Conservation (phyloP, 2,888 invertebrate genomes). For the Polylopha cassiicola region DNA sequence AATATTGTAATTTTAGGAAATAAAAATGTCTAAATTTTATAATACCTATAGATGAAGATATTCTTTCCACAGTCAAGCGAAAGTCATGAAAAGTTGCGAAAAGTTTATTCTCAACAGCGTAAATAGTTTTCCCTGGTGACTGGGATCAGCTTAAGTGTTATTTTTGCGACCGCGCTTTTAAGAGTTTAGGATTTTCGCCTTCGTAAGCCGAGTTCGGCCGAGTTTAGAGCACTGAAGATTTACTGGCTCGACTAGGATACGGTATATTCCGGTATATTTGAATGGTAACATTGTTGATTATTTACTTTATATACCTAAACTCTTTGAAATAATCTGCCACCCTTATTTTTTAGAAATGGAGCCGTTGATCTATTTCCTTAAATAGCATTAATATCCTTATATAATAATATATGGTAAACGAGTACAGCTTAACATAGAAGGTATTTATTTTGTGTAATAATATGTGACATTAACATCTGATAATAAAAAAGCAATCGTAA, state of each 20-base stretch:
- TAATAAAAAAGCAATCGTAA: no score
- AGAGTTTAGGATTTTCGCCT: constrained; percentile 20
- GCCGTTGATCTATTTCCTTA: no score
- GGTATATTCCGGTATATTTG: constrained; percentile 11
- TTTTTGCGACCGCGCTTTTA: constrained; percentile 21
- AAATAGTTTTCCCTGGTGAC: constrained; percentile 18
- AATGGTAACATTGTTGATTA: constrained; percentile 11
- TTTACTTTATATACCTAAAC: constrained; percentile 9
- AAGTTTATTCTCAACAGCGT: constrained; percentile 19
- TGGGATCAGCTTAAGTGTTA: constrained; percentile 21
- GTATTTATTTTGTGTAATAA: no score
- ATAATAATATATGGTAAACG: no score
- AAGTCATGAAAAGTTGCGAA: constrained; percentile 16
- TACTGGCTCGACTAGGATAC: constrained; percentile 17
- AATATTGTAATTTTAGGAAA: no score
- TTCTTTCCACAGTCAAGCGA: constrained; percentile 9
- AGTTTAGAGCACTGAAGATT: constrained; percentile 20
- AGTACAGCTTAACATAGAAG: no score
- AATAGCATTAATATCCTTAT: no score
- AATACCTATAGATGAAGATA: no score
- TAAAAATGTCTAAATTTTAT: no score
- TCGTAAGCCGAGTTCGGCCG: constrained; percentile 18
- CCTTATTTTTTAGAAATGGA: no score
- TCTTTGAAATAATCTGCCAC: no score
- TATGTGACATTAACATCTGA: no score